Percentiles rank a stretch among this genome's conserved stretches.
phyloP scores from a whole-genome alignment of 2,113 vertebrate species.

The Macrotus californicus region DNA sequence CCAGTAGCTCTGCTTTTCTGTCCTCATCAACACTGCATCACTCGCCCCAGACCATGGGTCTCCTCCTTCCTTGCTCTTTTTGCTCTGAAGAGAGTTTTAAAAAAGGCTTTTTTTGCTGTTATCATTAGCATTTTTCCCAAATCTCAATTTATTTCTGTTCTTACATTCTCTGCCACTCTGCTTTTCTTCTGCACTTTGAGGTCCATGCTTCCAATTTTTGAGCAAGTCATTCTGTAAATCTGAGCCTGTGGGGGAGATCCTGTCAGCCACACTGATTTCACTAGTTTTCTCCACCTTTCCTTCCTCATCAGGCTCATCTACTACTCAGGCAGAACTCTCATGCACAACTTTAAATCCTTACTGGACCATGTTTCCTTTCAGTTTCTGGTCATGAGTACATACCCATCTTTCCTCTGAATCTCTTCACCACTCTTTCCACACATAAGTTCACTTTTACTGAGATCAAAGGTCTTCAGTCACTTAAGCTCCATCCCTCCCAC shows the following conservation, averaged over 20 bases:
- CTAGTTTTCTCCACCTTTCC: not conserved
- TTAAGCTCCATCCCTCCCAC: not conserved
- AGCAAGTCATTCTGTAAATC: not conserved
- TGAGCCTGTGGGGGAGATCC: not conserved
- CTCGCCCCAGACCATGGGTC: not conserved
- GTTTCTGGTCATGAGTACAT: not conserved
- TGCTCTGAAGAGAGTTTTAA: not conserved
- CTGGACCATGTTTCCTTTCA: not conserved
- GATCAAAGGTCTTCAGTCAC: not conserved
- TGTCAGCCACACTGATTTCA: rapidly evolving
- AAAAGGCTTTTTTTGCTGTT: not conserved
- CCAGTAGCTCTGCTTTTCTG: not conserved
- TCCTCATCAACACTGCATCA: not conserved
- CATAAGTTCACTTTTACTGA: not conserved
- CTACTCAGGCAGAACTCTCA: not conserved
- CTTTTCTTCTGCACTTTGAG: not conserved
- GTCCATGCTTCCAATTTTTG: not conserved
- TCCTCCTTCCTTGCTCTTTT: not conserved
- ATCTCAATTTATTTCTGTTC: not conserved
- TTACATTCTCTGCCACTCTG: not conserved
- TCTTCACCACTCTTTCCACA: not conserved
- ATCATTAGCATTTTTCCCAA: not conserved
- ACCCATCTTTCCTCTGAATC: not conserved
- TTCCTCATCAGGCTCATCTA: not conserved
- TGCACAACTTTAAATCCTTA: not conserved